Evolutionary conservation across 2,797 vertebrate genomes (phyloP), one percentile per base, ranked within the genome.

Genomic region (Tolypeutes matacus): DNA sequence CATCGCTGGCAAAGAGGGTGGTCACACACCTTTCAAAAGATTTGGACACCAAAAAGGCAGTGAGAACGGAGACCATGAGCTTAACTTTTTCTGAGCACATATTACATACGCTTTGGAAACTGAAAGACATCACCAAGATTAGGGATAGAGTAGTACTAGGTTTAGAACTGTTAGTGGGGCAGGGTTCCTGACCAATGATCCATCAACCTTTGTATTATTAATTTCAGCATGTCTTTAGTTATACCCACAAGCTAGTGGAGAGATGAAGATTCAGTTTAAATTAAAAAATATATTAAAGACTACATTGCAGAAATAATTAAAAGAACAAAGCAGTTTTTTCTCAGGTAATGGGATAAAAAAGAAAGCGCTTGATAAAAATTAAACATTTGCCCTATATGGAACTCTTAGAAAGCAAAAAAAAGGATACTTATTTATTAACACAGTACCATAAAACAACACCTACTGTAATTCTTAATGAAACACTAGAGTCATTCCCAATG

Each of bases 331-430:
- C 1, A 73, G 7, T 31, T 14, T 46, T 15, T 23, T 21, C 69
- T 77, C 5, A 77, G 46, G 9, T 36, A 65, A 72, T 70, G 9
- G 13, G 23, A 86, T 92, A 82, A 86, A 49, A 12, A 86, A 93
- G 78, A 86, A 49, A 12, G 2, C 4, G 86, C 76, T 77, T 82
- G n/a, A 92, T 90, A 82, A 93, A 96, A 92, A 49, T 85, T 49
- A 83, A 94, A 77, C 13, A 25, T 5, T 20, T 60, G 5, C 23
- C 51, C 14, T 65, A 8, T 20, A 75, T 85, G 91, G 91, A 92
- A 73, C 23, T 51, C 14, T 78, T 77, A 83, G 14, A 70, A 95
- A 86, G 18, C 18, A 42, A 96, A 89, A 34, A 56, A 80, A 67
- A 78, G 2, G 1, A 85, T 49, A 49, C 27, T 84, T 62, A 34